Evolutionary conservation across 2,113 vertebrate species (phyloP).

Genomic region (Cygnus buccinator): DNA sequence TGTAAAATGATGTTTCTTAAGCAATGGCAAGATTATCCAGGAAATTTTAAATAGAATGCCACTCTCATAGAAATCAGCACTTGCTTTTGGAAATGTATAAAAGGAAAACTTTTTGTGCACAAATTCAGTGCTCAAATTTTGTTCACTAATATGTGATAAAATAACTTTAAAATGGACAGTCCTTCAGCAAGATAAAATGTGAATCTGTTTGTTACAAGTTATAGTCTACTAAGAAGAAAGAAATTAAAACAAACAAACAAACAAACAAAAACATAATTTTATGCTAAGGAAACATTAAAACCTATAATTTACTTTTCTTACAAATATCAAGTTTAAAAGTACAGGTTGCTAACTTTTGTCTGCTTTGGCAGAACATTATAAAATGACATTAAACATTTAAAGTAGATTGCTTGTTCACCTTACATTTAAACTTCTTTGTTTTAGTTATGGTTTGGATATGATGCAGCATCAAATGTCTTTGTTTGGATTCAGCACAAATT

Average conservation of each 20-base stretch:
- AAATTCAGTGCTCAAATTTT: not conserved
- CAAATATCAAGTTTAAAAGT: fast-evolving
- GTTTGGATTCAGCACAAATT: not conserved
- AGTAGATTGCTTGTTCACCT: not conserved
- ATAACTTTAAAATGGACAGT: not conserved
- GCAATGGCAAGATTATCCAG: not conserved
- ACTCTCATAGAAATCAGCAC: not conserved
- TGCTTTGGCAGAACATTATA: not conserved
- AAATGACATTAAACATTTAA: not conserved
- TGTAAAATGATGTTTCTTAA: not conserved
- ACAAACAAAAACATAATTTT: not conserved
- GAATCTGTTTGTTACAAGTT: not conserved
- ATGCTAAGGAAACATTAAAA: not conserved
- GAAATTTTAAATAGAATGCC: not conserved
- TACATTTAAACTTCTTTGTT: fast-evolving
- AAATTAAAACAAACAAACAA: not conserved
- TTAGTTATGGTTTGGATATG: not conserved
- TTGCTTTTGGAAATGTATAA: not conserved
- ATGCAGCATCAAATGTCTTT: not conserved
- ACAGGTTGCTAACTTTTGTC: not conserved
- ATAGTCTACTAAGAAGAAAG: not conserved
- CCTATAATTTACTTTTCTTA: not conserved
- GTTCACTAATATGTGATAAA: not conserved
- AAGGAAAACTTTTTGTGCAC: not conserved
- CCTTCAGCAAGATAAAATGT: no score